Conservation (phyloP, 2,888 invertebrate species). For the Sphaerophoria rueppellii region DNA sequence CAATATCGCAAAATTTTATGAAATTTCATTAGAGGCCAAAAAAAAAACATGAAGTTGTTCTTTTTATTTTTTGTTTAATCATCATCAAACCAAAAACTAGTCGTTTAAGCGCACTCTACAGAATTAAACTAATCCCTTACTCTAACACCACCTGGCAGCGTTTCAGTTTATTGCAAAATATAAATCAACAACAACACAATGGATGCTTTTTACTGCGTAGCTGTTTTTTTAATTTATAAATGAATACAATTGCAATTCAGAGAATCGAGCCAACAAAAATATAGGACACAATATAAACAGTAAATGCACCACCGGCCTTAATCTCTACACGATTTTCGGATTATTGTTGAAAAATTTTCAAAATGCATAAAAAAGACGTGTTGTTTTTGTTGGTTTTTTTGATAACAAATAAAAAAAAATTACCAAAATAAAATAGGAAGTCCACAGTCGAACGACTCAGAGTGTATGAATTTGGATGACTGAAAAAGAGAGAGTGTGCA, state of each 20-base stretch:
- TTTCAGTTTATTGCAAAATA: slow-evolving; percentile 35
- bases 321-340: slow-evolving; percentile 71
- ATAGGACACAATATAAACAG: slow-evolving; percentile 52
- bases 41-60: neutral
- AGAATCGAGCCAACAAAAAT: neutral
- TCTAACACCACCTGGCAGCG: slow-evolving; percentile 47
- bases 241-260: slow-evolving; percentile 63
- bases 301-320: slow-evolving; percentile 45
- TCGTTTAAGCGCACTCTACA: neutral
- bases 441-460: neutral
- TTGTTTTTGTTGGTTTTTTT: slow-evolving; percentile 20
- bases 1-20: slow-evolving; percentile 37
- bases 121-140: slow-evolving; percentile 68
- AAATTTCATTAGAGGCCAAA: slow-evolving; percentile 39
- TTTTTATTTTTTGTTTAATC: neutral
- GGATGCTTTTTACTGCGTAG: slow-evolving; percentile 20
- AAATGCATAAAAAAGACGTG: neutral
- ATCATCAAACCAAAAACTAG: slow-evolving; percentile 15
- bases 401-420: slow-evolving; percentile 28
- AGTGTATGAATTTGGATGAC: neutral
- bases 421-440: neutral
- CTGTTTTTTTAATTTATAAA: slow-evolving; percentile 58
- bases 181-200: slow-evolving; percentile 68
- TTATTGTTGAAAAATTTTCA: slow-evolving; percentile 62
- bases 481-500: slow-evolving; percentile 35